A percentile compares a stretch with the other conserved stretches of the same genome.
phyloP scores from a whole-genome alignment of 1,140 invertebrate species.

The Brachionus rubens region DNA sequence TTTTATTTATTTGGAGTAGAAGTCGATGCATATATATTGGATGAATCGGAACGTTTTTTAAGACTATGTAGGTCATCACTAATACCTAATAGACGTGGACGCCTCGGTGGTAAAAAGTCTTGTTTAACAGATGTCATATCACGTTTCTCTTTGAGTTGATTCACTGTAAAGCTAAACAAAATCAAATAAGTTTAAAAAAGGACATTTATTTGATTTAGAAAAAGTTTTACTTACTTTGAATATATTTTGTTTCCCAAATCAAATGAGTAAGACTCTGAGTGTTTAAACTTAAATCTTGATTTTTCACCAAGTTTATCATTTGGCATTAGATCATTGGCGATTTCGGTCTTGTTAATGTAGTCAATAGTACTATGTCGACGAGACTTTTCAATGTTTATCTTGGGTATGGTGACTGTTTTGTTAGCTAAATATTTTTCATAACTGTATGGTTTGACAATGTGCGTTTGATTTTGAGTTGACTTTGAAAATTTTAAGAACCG shows the following conservation, averaged over 20 bases:
- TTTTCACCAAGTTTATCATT: neutral
- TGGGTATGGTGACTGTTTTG: neutral
- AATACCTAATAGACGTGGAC: neutral
- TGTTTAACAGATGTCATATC: neutral
- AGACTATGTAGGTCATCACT: neutral
- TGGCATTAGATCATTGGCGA: neutral
- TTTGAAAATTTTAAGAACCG: neutral
- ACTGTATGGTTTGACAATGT: neutral
- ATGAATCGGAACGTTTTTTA: neutral
- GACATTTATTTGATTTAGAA: no score
- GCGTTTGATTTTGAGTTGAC: neutral
- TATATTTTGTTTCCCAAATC: conserved; percentile 13
- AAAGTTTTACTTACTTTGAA: neutral
- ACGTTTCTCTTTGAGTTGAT: neutral
- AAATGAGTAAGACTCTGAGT: conserved; percentile 21
- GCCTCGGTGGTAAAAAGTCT: neutral
- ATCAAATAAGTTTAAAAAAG: neutral
- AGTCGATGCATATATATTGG: neutral
- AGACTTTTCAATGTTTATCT: neutral
- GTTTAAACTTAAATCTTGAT: neutral
- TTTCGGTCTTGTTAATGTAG: neutral
- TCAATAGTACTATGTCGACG: conserved; percentile 14
- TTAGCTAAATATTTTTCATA: neutral
- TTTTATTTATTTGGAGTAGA: conserved; percentile 35
- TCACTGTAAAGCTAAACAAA: neutral